These are phyloP conservation scores for Neodontobutis hainanensis DNA, from an alignment of 2,113 vertebrate genomes.

Conservation along the genomic window DNA sequence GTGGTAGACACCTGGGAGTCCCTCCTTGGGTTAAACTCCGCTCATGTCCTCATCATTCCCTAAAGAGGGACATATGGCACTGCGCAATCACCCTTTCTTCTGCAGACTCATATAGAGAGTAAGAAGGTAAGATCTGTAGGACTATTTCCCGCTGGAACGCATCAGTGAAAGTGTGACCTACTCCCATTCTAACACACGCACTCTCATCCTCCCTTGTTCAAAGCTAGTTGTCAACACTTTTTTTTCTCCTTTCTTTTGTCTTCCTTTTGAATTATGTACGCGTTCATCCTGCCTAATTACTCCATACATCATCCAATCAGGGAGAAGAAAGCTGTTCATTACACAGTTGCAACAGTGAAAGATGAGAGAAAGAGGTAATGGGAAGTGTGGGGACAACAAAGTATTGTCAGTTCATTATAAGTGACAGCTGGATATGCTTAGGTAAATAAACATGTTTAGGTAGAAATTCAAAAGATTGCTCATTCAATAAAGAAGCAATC, in stretches of 20 bases:
- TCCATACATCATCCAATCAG: conserved; percentile 70
- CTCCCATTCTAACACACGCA: conserved; percentile 59
- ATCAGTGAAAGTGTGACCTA: conserved; percentile 66
- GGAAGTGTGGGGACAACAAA: conserved; percentile 39
- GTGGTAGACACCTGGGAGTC: conserved; percentile 26
- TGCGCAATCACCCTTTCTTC: conserved; percentile 57
- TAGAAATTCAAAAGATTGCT: conserved; percentile 55
- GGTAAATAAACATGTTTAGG: conserved; percentile 41
- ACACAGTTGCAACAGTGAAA: conserved; percentile 42
- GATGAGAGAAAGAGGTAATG: conserved; percentile 34
- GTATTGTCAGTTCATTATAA: conserved; percentile 58
- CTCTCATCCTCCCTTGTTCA: conserved; percentile 33
- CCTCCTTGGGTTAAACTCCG: conserved; percentile 35
- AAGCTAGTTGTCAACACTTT: conserved; percentile 61
- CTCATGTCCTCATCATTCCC: conserved; percentile 34
- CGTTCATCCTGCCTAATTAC: conserved; percentile 68
- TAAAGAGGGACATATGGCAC: conserved; percentile 43
- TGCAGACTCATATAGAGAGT: conserved; percentile 30
- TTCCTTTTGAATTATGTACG: conserved; percentile 62
- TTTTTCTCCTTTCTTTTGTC: conserved; percentile 21
- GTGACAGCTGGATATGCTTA: conserved; percentile 40
- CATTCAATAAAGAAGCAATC: conserved; percentile 54
- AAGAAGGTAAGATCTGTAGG: conserved; percentile 54
- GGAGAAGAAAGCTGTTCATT: conserved; percentile 52
- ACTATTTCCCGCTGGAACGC: conserved; percentile 60